phyloP scores from a whole-genome alignment of 2,797 vertebrate genomes.

The Diceros bicornis region DNA sequence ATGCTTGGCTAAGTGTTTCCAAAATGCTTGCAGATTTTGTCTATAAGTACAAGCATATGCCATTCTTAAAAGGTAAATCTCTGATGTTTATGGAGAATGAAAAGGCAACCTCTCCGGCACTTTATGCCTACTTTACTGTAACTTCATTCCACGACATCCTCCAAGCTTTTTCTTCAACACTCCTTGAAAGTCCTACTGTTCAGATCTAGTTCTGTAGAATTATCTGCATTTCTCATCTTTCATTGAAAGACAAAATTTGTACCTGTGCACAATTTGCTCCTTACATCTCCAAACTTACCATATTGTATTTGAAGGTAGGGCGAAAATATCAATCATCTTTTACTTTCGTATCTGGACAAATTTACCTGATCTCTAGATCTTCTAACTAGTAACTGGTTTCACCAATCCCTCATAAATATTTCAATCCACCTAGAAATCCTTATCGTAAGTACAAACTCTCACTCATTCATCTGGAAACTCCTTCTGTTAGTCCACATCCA shows the following conservation, averaged over 20 bases:
- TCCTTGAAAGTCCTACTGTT: background rate
- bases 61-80: background rate
- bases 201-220: background rate
- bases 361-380: background rate
- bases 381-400: background rate
- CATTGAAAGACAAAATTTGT: background rate
- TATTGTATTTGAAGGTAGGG: background rate
- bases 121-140: background rate
- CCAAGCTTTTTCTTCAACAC: background rate
- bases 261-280: background rate
- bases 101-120: background rate
- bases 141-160: background rate
- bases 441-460: background rate
- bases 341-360: background rate
- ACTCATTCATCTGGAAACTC: background rate
- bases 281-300: background rate
- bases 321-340: background rate
- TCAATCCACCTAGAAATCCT: background rate
- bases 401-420: background rate
- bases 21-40: background rate
- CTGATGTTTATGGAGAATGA: background rate
- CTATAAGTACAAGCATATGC: background rate
- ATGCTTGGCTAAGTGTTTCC: background rate
- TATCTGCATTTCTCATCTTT: background rate
- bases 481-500: background rate